phyloP scores from a whole-genome alignment of 2,888 invertebrate species.

The Tricholauxania praeusta region DNA sequence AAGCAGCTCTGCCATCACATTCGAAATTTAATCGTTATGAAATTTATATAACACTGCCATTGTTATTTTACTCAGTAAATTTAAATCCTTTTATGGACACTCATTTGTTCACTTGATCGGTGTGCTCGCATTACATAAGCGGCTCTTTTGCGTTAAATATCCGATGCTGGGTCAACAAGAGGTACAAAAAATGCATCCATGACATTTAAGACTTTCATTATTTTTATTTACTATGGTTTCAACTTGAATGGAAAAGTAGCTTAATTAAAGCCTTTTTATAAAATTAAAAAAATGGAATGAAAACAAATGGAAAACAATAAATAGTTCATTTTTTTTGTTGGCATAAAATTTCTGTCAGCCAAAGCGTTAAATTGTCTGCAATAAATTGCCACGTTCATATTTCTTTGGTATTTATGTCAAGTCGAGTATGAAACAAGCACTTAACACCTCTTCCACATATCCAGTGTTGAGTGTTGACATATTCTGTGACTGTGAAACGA shows the following conservation, averaged over 20 bases:
- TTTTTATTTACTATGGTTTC: not conserved
- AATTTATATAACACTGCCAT: constrained; percentile 5
- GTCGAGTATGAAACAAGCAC: constrained; percentile 26
- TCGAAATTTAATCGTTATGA: not conserved
- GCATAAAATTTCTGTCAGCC: not conserved
- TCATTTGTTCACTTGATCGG: constrained; percentile 13
- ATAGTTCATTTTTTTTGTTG: too few relatives aligned
- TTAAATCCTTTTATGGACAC: constrained; percentile 5
- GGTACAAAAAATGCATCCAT: not conserved
- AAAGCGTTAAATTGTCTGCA: constrained; percentile 24
- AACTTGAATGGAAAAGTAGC: not conserved
- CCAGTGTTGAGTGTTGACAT: not conserved
- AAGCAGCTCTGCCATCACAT: too few relatives aligned
- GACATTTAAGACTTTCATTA: not conserved
- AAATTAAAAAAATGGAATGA: too few relatives aligned
- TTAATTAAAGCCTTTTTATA: too few relatives aligned
- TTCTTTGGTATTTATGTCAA: not conserved
- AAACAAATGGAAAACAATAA: too few relatives aligned
- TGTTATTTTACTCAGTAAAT: not conserved
- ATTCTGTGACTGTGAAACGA: not conserved
- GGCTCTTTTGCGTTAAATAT: not conserved
- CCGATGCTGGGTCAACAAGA: not conserved
- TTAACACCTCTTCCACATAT: constrained; percentile 6
- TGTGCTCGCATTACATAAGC: not conserved
- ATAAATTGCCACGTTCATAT: constrained; percentile 15